Evolutionary conservation across 92 coral and sea anemone species (phyloP), one percentile per base, ranked within the genome.

Genomic region (Parazoanthus darwini): DNA sequence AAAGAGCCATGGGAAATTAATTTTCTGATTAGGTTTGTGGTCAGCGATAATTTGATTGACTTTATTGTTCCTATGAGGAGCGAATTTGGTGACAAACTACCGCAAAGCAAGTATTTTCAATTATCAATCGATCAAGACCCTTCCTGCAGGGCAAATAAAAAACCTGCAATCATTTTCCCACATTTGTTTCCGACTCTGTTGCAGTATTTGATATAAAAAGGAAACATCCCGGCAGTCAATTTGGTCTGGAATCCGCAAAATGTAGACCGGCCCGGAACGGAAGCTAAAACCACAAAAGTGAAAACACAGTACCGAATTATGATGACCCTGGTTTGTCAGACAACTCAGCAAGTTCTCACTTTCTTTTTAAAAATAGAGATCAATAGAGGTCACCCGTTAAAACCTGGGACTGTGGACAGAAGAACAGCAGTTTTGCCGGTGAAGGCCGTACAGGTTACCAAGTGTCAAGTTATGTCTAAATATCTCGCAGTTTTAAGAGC

Each of bases 101-200:
- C 87, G 16, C 87, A 70, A 68, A 70, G 78, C 78, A 84, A 84
- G 46, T 39, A 72, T 70, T 83, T 83, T 67, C 78, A 84, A 84
- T 84, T 84, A 84, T 20, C 59, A 71, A 72, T 73, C 65, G 67
- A 84, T 73, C 26, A 63, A 72, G 10, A 26, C 58, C 66, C 20
- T 83, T 83, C 86, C 86, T 83, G 86, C 68, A 51, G 44, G 16
- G 87, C 79, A 11, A 84, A 71, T 16, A n/a, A 42, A 82, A 23
- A 20, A 63, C 16, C 44, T 67, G 6, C 15, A 68, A 82, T 82
- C 59, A 36, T 44, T 68, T 82, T 84, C 68, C 87, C 78, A 48
- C 67, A 50, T 84, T 68, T 70, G n/a, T 46, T 51, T 71, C 87
- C 85, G 74, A 37, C 71, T 63, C 73, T 35, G 18, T 63, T 63